A percentile compares a stretch with the other conserved stretches of the same genome.
Evolutionary conservation across 2,113 vertebrate species (phyloP).

Genomic region (Ardeotis arabs): DNA sequence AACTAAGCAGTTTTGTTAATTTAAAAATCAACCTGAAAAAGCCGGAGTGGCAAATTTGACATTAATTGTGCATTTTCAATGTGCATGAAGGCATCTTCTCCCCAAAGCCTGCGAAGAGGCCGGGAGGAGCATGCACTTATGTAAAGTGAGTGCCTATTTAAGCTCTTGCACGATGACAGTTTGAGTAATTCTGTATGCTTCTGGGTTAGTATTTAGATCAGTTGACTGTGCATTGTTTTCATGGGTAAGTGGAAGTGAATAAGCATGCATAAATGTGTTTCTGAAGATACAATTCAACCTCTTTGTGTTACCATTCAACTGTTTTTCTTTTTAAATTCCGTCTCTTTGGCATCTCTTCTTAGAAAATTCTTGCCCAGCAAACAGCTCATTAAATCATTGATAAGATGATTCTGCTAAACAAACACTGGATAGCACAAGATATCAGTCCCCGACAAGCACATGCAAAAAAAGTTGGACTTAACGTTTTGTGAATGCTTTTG

Average conservation of each 20-base stretch:
- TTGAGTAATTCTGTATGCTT: neutral
- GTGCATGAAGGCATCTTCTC: neutral
- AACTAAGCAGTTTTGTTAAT: neutral
- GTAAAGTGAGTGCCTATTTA: neutral
- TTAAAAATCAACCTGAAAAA: neutral
- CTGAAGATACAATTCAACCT: slow-evolving; percentile 35
- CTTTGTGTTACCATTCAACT: neutral
- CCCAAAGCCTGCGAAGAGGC: neutral
- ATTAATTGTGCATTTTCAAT: neutral
- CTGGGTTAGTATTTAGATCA: neutral
- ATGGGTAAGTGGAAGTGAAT: slow-evolving; percentile 33
- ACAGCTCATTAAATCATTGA: slow-evolving; percentile 47
- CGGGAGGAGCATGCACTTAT: neutral
- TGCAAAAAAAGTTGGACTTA: neutral
- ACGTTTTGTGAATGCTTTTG: neutral
- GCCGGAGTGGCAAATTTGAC: neutral
- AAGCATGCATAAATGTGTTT: slow-evolving; percentile 17
- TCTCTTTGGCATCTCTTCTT: neutral
- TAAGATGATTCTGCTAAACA: slow-evolving; percentile 20
- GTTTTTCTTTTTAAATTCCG: neutral
- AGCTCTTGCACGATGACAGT: neutral
- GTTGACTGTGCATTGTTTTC: slow-evolving; percentile 20
- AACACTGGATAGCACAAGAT: neutral
- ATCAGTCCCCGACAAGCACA: neutral
- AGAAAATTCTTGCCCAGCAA: neutral